Percentiles rank a stretch among this genome's conserved stretches.
phyloP scores from a whole-genome alignment of 2,797 vertebrate genomes.

The Oreochromis grahami region DNA sequence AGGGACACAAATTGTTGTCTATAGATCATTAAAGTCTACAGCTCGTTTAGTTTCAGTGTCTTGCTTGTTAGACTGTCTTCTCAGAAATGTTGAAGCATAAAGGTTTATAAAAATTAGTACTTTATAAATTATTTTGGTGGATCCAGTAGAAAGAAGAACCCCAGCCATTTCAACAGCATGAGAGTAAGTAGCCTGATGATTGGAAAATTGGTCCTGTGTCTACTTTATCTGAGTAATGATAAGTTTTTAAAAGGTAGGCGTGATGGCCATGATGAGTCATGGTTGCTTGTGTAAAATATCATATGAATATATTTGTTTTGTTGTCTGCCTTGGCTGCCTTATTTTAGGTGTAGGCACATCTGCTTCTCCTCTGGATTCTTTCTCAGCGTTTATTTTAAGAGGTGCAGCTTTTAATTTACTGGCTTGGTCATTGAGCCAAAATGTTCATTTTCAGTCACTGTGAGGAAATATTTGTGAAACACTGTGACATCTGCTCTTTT shows the following conservation, averaged over 20 bases:
- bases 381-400: neutral
- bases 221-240: neutral
- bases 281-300: neutral
- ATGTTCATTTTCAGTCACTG: neutral
- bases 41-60: neutral
- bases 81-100: neutral
- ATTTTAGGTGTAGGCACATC: neutral
- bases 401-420: neutral
- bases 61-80: neutral
- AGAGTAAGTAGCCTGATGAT: neutral
- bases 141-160: neutral
- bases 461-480: neutral
- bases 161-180: neutral
- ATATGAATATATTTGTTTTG: neutral
- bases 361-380: neutral
- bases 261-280: neutral
- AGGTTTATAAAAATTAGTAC: neutral
- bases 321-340: neutral
- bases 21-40: neutral
- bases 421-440: neutral
- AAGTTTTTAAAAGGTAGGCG: neutral
- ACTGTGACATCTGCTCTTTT: constrained; percentile 2
- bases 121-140: neutral
- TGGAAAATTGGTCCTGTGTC: neutral
- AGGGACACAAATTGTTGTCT: neutral